phyloP scores from a whole-genome alignment of 2,888 invertebrate genomes.

The Drosophila neonasuta region DNA sequence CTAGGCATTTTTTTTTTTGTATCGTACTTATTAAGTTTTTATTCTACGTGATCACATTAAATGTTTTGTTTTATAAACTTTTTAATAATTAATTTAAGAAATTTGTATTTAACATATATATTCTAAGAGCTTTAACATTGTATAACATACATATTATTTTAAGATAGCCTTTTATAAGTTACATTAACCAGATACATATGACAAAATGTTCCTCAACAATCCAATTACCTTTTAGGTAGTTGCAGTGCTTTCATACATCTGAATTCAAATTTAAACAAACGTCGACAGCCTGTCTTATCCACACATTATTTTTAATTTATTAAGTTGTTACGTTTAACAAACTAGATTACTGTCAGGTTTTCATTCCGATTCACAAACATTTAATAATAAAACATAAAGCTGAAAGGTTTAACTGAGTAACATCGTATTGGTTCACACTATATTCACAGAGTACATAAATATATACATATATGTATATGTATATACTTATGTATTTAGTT shows the following conservation, averaged over 20 bases:
- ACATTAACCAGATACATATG: constrained; percentile 40
- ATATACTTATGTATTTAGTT: constrained; percentile 1
- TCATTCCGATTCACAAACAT: not conserved
- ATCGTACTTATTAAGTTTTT: constrained; percentile 58
- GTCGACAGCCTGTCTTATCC: not conserved
- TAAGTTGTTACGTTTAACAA: constrained; percentile 1
- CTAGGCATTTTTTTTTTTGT: constrained; percentile 62
- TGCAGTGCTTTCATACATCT: constrained; percentile 18
- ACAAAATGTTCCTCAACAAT: constrained; percentile 24
- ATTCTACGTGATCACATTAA: constrained; percentile 76
- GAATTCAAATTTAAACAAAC: constrained; percentile 26
- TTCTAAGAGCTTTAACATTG: constrained; percentile 66
- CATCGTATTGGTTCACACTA: constrained; percentile 35
- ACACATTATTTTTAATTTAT: not conserved
- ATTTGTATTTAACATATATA: constrained; percentile 57
- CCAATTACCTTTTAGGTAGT: constrained; percentile 19
- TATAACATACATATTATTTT: constrained; percentile 44
- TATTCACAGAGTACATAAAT: constrained; percentile 39
- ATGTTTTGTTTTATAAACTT: constrained; percentile 77
- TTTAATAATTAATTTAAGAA: constrained; percentile 56
- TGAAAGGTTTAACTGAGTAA: constrained; percentile 28
- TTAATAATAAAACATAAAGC: constrained; percentile 33
- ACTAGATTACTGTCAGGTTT: not conserved
- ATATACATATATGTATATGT: constrained; percentile 22
- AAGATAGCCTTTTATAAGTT: constrained; percentile 36